These are phyloP conservation scores for Lepidocolaptes lacrymiger DNA, from an alignment of 2,797 vertebrate genomes.

Conservation along the genomic window DNA sequence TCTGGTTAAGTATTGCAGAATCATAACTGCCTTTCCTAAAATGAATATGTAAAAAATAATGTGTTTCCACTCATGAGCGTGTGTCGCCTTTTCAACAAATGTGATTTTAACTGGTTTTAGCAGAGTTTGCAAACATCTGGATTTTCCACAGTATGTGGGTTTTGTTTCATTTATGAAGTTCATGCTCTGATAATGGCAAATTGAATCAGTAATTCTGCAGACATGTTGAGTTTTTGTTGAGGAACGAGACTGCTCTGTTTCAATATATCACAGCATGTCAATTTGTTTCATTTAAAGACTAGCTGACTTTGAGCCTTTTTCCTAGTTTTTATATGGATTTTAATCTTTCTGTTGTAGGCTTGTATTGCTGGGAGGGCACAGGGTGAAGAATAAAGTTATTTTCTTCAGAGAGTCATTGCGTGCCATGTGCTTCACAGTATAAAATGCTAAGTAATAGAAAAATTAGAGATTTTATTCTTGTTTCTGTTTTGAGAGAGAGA, in stretches of 20 bases:
- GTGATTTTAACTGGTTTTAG: background rate
- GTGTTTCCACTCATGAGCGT: background rate
- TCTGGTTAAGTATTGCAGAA: background rate
- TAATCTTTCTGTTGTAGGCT: background rate
- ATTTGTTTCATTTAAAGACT: background rate
- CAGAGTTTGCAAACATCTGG: background rate
- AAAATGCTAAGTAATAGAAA: background rate
- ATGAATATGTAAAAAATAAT: background rate
- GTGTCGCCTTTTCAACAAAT: background rate
- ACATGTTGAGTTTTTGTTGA: background rate
- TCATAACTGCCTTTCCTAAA: background rate
- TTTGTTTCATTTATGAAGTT: background rate
- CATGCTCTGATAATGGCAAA: background rate
- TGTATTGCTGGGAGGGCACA: background rate
- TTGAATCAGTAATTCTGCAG: background rate
- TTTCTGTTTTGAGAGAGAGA: background rate
- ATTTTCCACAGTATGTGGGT: background rate
- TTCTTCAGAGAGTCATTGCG: background rate
- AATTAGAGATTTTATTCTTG: background rate
- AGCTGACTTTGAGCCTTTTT: background rate
- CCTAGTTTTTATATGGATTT: background rate
- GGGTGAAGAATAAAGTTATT: background rate
- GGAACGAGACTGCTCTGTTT: background rate
- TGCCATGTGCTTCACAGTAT: background rate
- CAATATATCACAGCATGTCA: rapidly evolving